Percentiles rank a stretch among this genome's conserved stretches.
phyloP scores from a whole-genome alignment of 2,113 vertebrate genomes.

The Arothron firmamentum region DNA sequence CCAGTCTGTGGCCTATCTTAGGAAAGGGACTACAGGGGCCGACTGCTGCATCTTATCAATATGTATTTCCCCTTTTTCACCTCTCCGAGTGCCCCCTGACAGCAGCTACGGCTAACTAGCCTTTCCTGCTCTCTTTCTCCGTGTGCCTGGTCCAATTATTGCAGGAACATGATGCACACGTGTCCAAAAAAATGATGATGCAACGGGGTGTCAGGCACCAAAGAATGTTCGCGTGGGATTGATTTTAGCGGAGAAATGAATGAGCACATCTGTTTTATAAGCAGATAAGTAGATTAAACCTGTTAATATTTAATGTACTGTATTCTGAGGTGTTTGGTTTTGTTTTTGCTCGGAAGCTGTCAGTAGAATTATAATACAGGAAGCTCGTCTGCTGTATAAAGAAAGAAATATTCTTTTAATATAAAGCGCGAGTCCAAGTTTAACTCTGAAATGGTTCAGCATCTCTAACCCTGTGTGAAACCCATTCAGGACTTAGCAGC shows the following conservation, averaged over 20 bases:
- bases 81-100: slow-evolving; percentile 54
- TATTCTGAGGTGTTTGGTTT: neutral
- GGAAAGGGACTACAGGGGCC: slow-evolving; percentile 60
- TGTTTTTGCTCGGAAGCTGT: too few relatives aligned
- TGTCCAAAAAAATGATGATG: neutral
- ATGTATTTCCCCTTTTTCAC: slow-evolving; percentile 66
- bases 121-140: slow-evolving; percentile 4
- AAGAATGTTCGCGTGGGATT: neutral
- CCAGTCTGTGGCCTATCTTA: slow-evolving; percentile 69
- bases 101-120: slow-evolving; percentile 15
- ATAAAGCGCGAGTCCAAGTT: too few relatives aligned
- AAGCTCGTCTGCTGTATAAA: too few relatives aligned
- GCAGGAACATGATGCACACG: slow-evolving; percentile 1
- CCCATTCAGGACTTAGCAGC: too few relatives aligned
- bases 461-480: too few relatives aligned
- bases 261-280: too few relatives aligned
- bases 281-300: neutral
- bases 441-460: too few relatives aligned
- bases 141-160: neutral
- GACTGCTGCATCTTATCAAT: slow-evolving; percentile 69
- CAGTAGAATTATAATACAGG: too few relatives aligned
- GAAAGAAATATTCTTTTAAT: too few relatives aligned
- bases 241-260: too few relatives aligned
- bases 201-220: neutral
- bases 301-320: neutral